Evolutionary conservation across 2,797 vertebrate species (phyloP), one percentile per base, ranked within the genome.

Genomic region (Pogonophryne albipinna): DNA sequence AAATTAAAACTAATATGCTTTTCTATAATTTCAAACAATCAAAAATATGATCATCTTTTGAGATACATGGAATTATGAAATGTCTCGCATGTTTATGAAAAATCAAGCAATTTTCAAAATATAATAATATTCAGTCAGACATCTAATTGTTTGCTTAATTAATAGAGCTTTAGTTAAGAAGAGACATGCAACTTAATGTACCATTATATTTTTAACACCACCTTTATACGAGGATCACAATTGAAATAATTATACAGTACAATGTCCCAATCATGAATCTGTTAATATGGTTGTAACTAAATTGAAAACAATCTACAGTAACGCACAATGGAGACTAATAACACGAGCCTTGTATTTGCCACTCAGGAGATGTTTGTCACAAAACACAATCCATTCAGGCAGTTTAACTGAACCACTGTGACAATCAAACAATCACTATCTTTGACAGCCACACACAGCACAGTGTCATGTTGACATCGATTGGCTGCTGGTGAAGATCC

Each of bases 391-490:
- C 74, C 79, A 46, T 58, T 77, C 66, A 81, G 73, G 67, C 67
- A 14, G 72, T 85, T 83, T 67, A 38, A 51, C 63, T 66, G 81
- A 64, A 74, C 14, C 38, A 10, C 73, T 80, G 59, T 55, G 87
- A 87, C 81, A 82, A 64, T 38, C 34, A 38, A 38, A 38, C 34
- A 38, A 38, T 38, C 80, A 68, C 68, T 42, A 73, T 88, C 60
- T 68, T 80, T 82, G 82, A 84, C 85, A 86, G 76, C 71, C 23
- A 68, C 83, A 69, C 71, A 82, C 75, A 66, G 66, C 38, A n/a
- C 70, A 72, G 66, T 70, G 73, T 67, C 69, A 79, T 10, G 51
- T 3, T 56, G 62, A 82, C 76, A 51, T 47, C 51, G n/a, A 62
- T 44, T 46, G 47, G 86, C 59, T 77, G 75, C 62, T 17, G 61